Base-by-base conservation (phyloP, 2,888 invertebrate genomes). In the Netelia virgata region DNA sequence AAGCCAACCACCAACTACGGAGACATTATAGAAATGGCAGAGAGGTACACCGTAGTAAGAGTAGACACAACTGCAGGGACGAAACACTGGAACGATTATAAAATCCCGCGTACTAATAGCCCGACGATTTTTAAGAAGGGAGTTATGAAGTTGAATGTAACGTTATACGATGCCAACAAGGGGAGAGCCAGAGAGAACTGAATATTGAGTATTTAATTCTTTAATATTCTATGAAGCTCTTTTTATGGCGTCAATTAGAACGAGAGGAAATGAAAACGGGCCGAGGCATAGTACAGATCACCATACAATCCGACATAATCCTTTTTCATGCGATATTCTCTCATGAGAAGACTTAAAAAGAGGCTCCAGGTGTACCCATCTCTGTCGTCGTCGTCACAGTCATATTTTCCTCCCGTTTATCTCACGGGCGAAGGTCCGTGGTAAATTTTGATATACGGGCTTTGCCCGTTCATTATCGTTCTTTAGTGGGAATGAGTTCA, bases 71-170 rank as follows among this genome's bases (percentile, higher is more conserved):
- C 47, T 72, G 72, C 63, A 55, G 28, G 41, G 55, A 61, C 43
- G 72, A 80, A 53, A 72, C 53, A 28, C 75, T 20, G 59, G 72
- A 5, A 68, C 75, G 80, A 83, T 83, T 83, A 83, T 83, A 72
- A 73, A 57, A 70, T 41, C 64, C 66, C 41, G 75, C 28, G 36
- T 72, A 80, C 83, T 80, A 83, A 83, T 80, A 80, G 83, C 57
- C 64, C 79, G 43, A 36, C 64, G 72, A 80, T 72, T 80, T 80
- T 72, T 79, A 16, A 66, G 80, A 75, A 80, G 53, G 28, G 57
- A 83, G 70, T 68, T 68, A 55, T 80, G 72, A 72, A 83, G 76
- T 83, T 75, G 76, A 80, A 83, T 83, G 70, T 57, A 55, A 61
- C 72, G 53, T 59, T 82, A 50, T 82, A 43, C 50, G 57, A 53